These are phyloP conservation scores for Paraplagusia blochii DNA, from an alignment of 2,113 vertebrate genomes.

Conservation along the genomic window DNA sequence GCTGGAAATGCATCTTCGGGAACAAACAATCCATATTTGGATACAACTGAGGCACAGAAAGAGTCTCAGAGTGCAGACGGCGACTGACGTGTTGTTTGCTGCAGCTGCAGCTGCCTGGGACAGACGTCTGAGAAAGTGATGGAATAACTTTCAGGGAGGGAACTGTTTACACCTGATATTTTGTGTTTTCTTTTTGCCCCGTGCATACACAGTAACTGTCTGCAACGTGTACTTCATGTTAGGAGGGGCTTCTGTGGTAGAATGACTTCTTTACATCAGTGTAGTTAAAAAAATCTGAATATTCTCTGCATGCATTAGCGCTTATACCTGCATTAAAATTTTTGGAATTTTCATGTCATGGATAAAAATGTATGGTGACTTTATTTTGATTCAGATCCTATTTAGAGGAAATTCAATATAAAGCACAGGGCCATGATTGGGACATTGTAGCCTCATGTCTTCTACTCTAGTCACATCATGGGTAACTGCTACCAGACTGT, in stretches of 20 bases:
- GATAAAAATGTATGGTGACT: too few relatives aligned
- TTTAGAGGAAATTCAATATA: too few relatives aligned
- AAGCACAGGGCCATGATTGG: too few relatives aligned
- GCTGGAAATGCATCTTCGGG: constrained; percentile 33
- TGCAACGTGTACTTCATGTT: background rate
- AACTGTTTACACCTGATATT: constrained; percentile 4
- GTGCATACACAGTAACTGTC: background rate
- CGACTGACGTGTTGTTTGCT: constrained; percentile 29
- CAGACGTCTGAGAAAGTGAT: constrained; percentile 11
- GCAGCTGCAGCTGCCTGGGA: constrained; percentile 21
- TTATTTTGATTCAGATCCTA: too few relatives aligned
- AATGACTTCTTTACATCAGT: background rate
- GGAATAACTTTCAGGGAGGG: background rate
- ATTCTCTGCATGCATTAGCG: too few relatives aligned
- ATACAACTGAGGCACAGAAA: constrained; percentile 23
- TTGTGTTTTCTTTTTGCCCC: constrained; percentile 7
- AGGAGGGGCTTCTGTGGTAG: constrained; percentile 1
- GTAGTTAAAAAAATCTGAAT: too few relatives aligned
- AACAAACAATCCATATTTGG: constrained; percentile 46
- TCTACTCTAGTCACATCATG: too few relatives aligned
- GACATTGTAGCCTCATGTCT: too few relatives aligned
- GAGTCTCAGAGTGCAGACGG: constrained; percentile 10
- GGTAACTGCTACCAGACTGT: too few relatives aligned
- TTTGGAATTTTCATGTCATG: too few relatives aligned
- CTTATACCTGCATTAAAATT: too few relatives aligned